Evolutionary conservation across 1,140 invertebrate genomes (phyloP), one percentile per base, ranked within the genome.

Genomic region (Drosophila pseudoobscura): DNA sequence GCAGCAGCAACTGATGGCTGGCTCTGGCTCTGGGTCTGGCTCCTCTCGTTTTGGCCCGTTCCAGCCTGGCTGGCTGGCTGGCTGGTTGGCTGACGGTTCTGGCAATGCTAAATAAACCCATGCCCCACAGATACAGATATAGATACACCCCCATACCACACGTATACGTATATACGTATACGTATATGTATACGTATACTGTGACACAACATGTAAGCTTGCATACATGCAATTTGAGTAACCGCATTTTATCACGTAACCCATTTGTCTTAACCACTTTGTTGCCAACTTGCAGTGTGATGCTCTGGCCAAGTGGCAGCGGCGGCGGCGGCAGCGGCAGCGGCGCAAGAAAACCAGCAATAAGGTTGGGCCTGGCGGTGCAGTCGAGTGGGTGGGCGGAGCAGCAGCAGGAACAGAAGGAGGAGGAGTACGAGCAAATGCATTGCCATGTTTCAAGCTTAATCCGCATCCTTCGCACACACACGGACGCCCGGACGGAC

Each of bases 161-260:
- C n/a, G 17, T 55, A 53, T 24, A 62, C 29, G 44, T 24, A 47
- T 35, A 57, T 0, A n/a, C n/a, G n/a, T n/a, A n/a, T n/a, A 62
- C 29, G 44, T 60, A 65, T 49, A 53, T 52, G 49, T 62, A 39
- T 53, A 75, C 65, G 53, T 47, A 76, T 49, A 69, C 58, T 58
- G 63, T 69, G 64, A 74, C 63, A 89, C 44, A 78, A 73, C 65
- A 80, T 89, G 80, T 82, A 82, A 82, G 78, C 77, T 77, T 77
- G 79, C 79, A 90, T 87, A 80, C 79, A 90, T 90, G 83, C 88
- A 84, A 90, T 90, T 90, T 90, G 88, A 90, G 88, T 90, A 88
- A 90, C 88, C 88, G 89, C 88, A 88, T 90, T 90, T 90, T 90
- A 90, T 90, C 88, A 90, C 88, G 88, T 90, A 90, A 90, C 88